Evolutionary conservation across 2,888 invertebrate species (phyloP), one percentile per base, ranked within the genome.

Genomic region (Drosophila vallismaia): DNA sequence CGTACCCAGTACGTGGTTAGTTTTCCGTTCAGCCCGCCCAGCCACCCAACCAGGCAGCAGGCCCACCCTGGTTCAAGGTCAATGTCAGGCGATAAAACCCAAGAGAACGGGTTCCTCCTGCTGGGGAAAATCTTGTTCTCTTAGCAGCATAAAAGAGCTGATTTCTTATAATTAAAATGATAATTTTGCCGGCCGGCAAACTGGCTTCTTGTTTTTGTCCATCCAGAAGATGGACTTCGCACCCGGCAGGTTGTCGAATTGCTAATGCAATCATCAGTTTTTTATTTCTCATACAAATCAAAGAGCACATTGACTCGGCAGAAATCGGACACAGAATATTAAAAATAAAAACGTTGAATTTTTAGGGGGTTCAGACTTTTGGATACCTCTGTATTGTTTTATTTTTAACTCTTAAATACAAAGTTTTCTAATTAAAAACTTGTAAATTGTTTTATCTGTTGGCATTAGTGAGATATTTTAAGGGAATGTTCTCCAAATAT

Each of bases 151-250:
- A 36, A 49, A 12, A 56, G 60, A 24, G 29, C 36, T 10, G 1
- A 19, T 19, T 12, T 42, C 28, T 28, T 46, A 42, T 19, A 19
- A 42, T 29, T 57, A 6, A 31, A 8, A 26, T 71, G 38, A 45
- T 75, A 75, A 84, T 74, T 59, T 58, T 55, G 76, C 78, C 69
- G 70, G 70, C 70, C 70, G 70, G 70, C 46, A 58, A 50, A n/a
- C 28, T 14, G n/a, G 19, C 48, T 31, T 36, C 33, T 36, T 36
- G 48, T 48, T 55, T 33, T 19, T 63, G 49, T n/a, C 53, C 36
- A 53, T 54, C 29, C 44, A 44, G n/a, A n/a, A 26, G 46, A 14
- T 52, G 69, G 64, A 72, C 75, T 76, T 79, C 70, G 66, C 14
- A 50, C 58, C 31, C 31, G 50, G 51, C 67, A 71, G 63, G 72